Evolutionary conservation across 2,888 invertebrate species (phyloP).

Genomic region (Agrotis puta): DNA sequence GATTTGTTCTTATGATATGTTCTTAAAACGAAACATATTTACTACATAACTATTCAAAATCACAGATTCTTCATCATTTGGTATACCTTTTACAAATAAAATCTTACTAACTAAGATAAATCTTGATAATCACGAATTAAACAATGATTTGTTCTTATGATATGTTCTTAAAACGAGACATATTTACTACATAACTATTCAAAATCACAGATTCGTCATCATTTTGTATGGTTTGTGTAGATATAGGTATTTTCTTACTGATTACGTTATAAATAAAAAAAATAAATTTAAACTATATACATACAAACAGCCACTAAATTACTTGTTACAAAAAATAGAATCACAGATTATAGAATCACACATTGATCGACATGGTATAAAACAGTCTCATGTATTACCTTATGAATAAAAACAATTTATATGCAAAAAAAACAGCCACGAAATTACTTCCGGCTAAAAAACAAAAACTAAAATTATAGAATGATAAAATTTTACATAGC

Average conservation of each 20-base stretch:
- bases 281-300: constrained; percentile 29
- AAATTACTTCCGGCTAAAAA: constrained; percentile 35
- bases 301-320: constrained; percentile 31
- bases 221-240: constrained; percentile 31
- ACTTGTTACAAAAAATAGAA: constrained; percentile 28
- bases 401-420: constrained; percentile 32
- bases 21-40: too few relatives aligned
- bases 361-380: constrained; percentile 34
- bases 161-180: constrained; percentile 33
- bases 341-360: constrained; percentile 30
- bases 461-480: constrained; percentile 30
- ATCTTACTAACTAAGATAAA: constrained; percentile 18
- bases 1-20: too few relatives aligned
- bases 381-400: constrained; percentile 35
- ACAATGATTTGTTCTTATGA: constrained; percentile 21
- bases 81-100: too few relatives aligned
- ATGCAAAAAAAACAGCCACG: constrained; percentile 34
- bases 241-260: constrained; percentile 35
- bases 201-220: constrained; percentile 29
- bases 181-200: constrained; percentile 36
- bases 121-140: constrained; percentile 20
- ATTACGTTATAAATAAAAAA: constrained; percentile 34
- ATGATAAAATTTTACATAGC: constrained; percentile 32
- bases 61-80: too few relatives aligned
- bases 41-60: too few relatives aligned